Percentiles rank a stretch among this genome's conserved stretches.
phyloP scores from a whole-genome alignment of 2,888 invertebrate species.

The Spisula solida region DNA sequence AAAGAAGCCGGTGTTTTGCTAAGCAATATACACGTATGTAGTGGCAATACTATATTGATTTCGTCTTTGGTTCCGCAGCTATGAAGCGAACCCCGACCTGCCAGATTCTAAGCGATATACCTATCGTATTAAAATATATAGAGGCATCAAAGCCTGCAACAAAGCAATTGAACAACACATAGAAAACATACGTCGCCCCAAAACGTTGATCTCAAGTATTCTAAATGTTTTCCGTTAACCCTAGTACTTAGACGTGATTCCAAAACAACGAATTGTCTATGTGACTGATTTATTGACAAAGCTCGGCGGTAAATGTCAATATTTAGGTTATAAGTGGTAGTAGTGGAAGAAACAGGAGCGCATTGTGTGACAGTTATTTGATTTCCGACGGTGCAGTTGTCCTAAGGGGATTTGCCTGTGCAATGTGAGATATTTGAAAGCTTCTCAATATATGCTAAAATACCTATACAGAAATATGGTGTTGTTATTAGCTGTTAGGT shows the following conservation, averaged over 20 bases:
- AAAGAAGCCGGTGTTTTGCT: too few relatives aligned
- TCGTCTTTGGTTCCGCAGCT: too few relatives aligned
- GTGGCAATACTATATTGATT: too few relatives aligned
- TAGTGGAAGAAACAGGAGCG: background rate
- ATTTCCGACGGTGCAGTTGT: background rate
- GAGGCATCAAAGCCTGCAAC: too few relatives aligned
- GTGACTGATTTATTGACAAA: slow-evolving; percentile 4
- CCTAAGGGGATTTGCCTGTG: background rate
- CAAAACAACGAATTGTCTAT: background rate
- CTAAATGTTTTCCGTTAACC: background rate
- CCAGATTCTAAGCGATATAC: too few relatives aligned
- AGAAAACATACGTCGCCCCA: too few relatives aligned
- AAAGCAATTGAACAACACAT: too few relatives aligned
- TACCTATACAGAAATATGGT: too few relatives aligned
- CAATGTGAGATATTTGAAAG: background rate
- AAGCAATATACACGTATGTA: too few relatives aligned
- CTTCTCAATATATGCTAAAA: background rate
- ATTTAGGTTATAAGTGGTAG: background rate
- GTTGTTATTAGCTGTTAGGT: too few relatives aligned
- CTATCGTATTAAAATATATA: too few relatives aligned
- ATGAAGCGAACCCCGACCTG: too few relatives aligned
- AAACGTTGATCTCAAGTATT: background rate
- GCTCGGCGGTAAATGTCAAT: background rate
- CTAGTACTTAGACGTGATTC: background rate
- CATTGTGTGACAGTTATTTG: background rate